Evolutionary conservation across 1,140 invertebrate species (phyloP), one percentile per base, ranked within the genome.

Genomic region (Dreissena rostriformis): DNA sequence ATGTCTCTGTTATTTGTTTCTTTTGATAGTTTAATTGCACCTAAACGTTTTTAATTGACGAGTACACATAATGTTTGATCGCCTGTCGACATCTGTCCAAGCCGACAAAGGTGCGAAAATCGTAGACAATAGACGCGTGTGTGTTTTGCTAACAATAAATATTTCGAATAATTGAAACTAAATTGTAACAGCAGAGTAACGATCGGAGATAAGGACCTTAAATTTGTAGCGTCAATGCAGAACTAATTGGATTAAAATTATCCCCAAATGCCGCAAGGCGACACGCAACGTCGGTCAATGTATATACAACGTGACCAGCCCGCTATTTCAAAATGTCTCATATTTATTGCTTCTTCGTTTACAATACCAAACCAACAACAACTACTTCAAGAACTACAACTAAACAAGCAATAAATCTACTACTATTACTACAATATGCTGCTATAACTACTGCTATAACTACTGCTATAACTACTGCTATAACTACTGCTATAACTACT

Each of bases 11-110:
- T 39, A 39, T 39, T 39, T 39, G 39, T 39, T 39, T 39, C 39
- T 24, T 24, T 61, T 61, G 57, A 61, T 61, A 61, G 57, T 61
- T 61, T 61, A 61, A 61, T 61, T 61, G 57, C 57, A n/a, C 22
- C 17, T 24, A n/a, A n/a, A 24, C 22, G 22, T 61, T 61, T 61
- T 61, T 61, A 61, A 61, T 61, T 61, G 57, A 24, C 57, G 57
- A 61, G 57, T 61, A 61, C 12, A 61, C 57, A 61, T 61, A n/a
- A n/a, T 61, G 11, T 61, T 61, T 61, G 57, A 61, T 61, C 57
- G 57, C 57, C 57, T 61, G 17, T 61, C 57, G 57, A n/a, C 57
- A 61, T 61, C 17, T 61, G 57, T 61, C 57, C 17, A n/a, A 24
- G 57, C 17, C 17, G 57, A 61, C 39, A 61, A n/a, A 24, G 57